Percentiles rank a stretch among this genome's conserved stretches.
These are phyloP conservation scores for Hymenopus coronatus DNA, from an alignment of 2,888 invertebrate genomes.

Conservation along the genomic window DNA sequence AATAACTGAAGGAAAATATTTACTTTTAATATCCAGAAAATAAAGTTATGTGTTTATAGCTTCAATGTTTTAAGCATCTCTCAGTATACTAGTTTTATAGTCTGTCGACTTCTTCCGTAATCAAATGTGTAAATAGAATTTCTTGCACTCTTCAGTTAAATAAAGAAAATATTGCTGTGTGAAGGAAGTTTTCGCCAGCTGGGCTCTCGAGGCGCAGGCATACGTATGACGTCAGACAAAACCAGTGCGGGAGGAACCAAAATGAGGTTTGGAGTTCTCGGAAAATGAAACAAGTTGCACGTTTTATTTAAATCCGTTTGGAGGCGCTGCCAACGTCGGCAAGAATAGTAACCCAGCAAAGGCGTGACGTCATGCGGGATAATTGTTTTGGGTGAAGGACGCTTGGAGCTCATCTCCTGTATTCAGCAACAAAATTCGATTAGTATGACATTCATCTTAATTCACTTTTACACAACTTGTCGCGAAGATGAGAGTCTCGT, in stretches of 20 bases:
- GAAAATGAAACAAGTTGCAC: background rate
- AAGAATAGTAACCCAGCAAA: background rate
- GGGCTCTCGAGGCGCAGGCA: background rate
- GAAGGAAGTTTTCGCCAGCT: background rate
- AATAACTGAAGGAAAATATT: too few relatives aligned
- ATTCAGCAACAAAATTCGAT: background rate
- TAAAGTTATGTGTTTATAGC: too few relatives aligned
- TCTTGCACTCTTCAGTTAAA: too few relatives aligned
- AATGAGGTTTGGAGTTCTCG: background rate
- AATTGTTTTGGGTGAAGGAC: background rate
- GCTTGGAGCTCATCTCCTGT: background rate
- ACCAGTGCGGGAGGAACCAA: background rate
- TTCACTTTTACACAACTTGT: too few relatives aligned
- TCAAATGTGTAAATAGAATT: too few relatives aligned
- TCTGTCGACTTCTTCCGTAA: too few relatives aligned
- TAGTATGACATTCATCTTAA: background rate
- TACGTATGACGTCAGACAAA: background rate
- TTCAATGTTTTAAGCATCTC: too few relatives aligned
- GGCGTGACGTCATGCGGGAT: background rate
- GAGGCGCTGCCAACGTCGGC: background rate
- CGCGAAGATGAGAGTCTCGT: too few relatives aligned
- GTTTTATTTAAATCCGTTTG: background rate
- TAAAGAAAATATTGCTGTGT: background rate
- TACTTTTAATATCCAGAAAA: too few relatives aligned
- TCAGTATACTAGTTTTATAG: too few relatives aligned